Evolutionary conservation across 2,113 vertebrate genomes (phyloP), one percentile per base, ranked within the genome.

Genomic region (Synodontis membranacea): DNA sequence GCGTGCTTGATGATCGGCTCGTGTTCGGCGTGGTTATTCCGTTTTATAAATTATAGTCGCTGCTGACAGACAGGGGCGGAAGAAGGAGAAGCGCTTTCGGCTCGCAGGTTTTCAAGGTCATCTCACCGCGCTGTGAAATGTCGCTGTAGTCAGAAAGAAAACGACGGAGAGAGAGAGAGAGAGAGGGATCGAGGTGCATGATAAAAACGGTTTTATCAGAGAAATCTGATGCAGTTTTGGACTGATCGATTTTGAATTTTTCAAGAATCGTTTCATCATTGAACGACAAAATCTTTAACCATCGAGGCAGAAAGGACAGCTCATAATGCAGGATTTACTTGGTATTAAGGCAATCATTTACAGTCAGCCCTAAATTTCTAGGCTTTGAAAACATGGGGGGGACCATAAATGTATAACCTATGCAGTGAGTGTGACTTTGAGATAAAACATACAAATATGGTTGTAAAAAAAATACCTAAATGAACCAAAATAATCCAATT

Each of bases 51-150:
- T 83, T 66, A 37, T 44, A 34, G 44, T 1, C 9, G 19, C n/a
- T n/a, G 54, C 58, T 64, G 80, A 64, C 80, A 82, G 25, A n/a
- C 14, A 5, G 54, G 79, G 4, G 54, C 2, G 37, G 56, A 44
- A 44, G 56, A 62, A n/a, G 8, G 60, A 68, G 60, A 48, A 48
- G 9, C 15, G 19, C 42, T 11, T 82, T 82, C 2, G 39, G 39
- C 39, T n/a, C 39, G 6, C 58, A 21, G 56, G 56, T 28, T 50
- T 83, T 83, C 42, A 68, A 68, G 81, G 81, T 83, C 60, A 50
- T 82, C 64, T 79, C 8, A 9, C 15, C 12, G 1, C 8, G 3
- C 56, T 31, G 58, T 3, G 10, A 82, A 48, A 82, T 31, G 28
- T 52, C 31, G 56, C 60, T 58, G 58, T 58, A 39, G 50, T 80